Evolutionary conservation across 1,140 invertebrate genomes (phyloP).

Genomic region (Ceratina japonica): DNA sequence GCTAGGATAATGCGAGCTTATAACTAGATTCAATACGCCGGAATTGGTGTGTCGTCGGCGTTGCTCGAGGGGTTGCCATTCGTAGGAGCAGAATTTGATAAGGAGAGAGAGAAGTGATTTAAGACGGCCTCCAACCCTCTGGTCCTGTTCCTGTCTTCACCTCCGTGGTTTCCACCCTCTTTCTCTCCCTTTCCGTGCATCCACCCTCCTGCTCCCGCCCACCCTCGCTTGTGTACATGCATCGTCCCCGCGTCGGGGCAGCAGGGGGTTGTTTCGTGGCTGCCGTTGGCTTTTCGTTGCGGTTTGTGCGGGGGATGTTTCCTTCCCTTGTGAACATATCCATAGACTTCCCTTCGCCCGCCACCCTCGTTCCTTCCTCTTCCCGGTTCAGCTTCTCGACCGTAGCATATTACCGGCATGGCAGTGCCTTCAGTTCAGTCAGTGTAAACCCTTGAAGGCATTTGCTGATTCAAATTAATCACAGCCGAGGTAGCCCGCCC

Average conservation of each 20-base stretch:
- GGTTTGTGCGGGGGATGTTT: slow-evolving; percentile 74
- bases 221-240: slow-evolving; percentile 48
- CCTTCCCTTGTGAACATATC: slow-evolving; percentile 71
- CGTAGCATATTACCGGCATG: slow-evolving; percentile 64
- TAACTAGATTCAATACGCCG: slow-evolving; percentile 54
- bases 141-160: slow-evolving; percentile 33
- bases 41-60: slow-evolving; percentile 36
- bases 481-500: slow-evolving; percentile 69
- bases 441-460: slow-evolving; percentile 74
- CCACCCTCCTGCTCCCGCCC: slow-evolving; percentile 11
- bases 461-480: slow-evolving; percentile 80
- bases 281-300: slow-evolving; percentile 71
- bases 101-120: slow-evolving; percentile 62
- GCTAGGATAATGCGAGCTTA: slow-evolving; percentile 31
- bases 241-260: slow-evolving; percentile 53
- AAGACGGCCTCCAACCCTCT: slow-evolving; percentile 57
- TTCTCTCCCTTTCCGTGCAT: slow-evolving; percentile 27
- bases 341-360: slow-evolving; percentile 48
- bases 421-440: slow-evolving; percentile 67
- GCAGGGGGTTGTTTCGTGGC: slow-evolving; percentile 63
- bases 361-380: slow-evolving; percentile 45
- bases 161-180: slow-evolving; percentile 40
- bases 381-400: slow-evolving; percentile 56
- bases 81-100: slow-evolving; percentile 35
- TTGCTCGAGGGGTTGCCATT: slow-evolving; percentile 41